Evolutionary conservation across 2,888 invertebrate species (phyloP).

Genomic region (Epinotia bilunana): DNA sequence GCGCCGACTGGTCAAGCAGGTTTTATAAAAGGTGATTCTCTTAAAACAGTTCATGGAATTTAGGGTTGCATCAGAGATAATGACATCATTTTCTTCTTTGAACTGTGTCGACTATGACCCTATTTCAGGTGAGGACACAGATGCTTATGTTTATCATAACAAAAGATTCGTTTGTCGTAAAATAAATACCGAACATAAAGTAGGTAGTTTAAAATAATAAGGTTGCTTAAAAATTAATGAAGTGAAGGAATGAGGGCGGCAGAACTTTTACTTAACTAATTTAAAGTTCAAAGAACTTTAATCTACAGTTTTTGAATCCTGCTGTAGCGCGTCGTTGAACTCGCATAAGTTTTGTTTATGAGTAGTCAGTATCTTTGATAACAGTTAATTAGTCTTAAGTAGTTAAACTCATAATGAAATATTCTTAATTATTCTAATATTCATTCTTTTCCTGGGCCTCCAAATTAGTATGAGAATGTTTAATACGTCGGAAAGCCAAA

Average conservation of each 20-base stretch:
- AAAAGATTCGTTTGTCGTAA: background rate
- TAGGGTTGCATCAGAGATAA: conserved; percentile 13
- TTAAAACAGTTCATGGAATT: conserved; percentile 18
- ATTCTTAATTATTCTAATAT: conserved; percentile 42
- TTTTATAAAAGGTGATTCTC: conserved; percentile 38
- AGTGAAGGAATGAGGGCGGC: background rate
- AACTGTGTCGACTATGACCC: background rate
- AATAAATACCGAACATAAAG: background rate
- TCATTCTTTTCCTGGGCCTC: conserved; percentile 31
- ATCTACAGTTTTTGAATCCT: conserved; percentile 20
- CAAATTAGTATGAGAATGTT: conserved; percentile 27
- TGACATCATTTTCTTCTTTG: conserved; percentile 10
- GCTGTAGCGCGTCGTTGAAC: conserved; percentile 29
- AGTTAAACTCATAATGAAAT: conserved; percentile 46
- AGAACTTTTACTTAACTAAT: conserved; percentile 4
- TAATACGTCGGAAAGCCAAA: background rate
- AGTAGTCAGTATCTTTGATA: conserved; percentile 44
- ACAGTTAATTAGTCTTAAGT: conserved; percentile 49
- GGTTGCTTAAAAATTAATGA: background rate
- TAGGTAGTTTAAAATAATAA: background rate
- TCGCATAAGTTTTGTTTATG: conserved; percentile 43
- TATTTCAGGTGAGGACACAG: background rate
- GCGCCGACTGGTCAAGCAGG: conserved; percentile 51
- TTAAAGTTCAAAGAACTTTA: conserved; percentile 18
- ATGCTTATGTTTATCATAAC: background rate